Conservation (phyloP, 2,888 invertebrate species). For the Acronicta psi region DNA sequence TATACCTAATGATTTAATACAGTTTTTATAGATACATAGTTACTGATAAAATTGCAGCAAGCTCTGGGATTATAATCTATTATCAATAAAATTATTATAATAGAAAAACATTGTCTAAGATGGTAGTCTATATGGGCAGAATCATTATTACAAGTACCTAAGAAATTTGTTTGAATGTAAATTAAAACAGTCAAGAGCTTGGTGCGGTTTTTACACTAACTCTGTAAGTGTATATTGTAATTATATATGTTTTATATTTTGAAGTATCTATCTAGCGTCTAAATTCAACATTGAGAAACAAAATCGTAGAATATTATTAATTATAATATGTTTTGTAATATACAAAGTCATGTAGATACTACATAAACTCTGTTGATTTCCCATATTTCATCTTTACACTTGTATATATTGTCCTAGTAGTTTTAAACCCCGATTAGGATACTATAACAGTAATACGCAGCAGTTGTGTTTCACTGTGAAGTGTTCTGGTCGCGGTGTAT, state of each 20-base stretch:
- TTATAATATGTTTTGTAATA: background rate
- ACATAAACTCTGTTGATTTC: slow-evolving; percentile 31
- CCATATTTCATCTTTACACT: slow-evolving; percentile 19
- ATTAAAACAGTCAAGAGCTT: no score
- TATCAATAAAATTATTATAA: no score
- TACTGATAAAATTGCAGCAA: background rate
- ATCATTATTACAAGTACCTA: no score
- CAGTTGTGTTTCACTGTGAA: background rate
- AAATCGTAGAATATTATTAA: no score
- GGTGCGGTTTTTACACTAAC: no score
- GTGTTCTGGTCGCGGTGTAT: slow-evolving; percentile 19
- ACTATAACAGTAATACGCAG: background rate
- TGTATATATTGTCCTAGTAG: slow-evolving; percentile 24
- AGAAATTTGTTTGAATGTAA: no score
- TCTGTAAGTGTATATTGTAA: background rate
- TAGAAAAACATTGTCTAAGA: no score
- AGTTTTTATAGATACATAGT: slow-evolving; percentile 49
- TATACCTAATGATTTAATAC: slow-evolving; percentile 41
- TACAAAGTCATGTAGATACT: slow-evolving; percentile 23
- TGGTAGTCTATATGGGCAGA: no score
- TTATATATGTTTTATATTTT: slow-evolving; percentile 42
- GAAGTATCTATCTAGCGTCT: slow-evolving; percentile 25
- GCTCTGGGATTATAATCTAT: background rate
- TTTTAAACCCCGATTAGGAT: slow-evolving; percentile 15
- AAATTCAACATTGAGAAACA: no score